Base-by-base conservation (phyloP, 1,140 invertebrate genomes). In the Sminthurinus signatus region DNA sequence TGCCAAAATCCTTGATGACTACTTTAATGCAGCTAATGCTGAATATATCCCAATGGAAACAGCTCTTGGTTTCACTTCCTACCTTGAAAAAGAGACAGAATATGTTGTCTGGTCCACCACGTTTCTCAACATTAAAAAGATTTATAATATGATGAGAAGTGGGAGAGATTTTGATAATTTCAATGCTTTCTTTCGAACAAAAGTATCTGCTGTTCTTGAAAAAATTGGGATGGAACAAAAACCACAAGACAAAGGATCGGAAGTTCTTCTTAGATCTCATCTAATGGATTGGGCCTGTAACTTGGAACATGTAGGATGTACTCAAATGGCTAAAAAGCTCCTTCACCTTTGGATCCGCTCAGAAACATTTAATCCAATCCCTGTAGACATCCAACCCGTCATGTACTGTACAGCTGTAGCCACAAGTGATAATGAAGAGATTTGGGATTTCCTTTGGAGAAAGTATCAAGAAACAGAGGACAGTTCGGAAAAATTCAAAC, bases 1-100 rank as follows among this genome's bases (percentile, higher is more conserved):
- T 31, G 51, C 46, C n/a, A 36, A 55, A 29, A 25, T 43, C n/a
- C 44, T 66, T 29, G 64, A 66, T 42, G 64, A 66, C 43, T 66
- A 66, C 27, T 61, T 66, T 29, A 56, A 56, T 39, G 54, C 54
- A 2, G 54, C 54, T 19, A 4, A 36, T 4, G 28, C 54, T 10
- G 29, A 56, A 10, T 56, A 56, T 23, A 23, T 56, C 14, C 29
- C 54, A 5, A 12, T 39, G 8, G n/a, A 36, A 19, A 39, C 54
- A 5, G 54, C 54, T 2, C 19, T 56, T 27, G 36, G 54, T 14
- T 56, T 56, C 31, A 56, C 54, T 3, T 12, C 10, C 14, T 21
- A 56, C 19, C 23, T 56, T 27, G n/a, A 17, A 5, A 12, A 42
- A 21, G 54, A 56, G 23, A 56, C 29, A 19, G 54, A 56, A 12